These are phyloP conservation scores for Cerceris rybyensis DNA, from an alignment of 2,888 invertebrate genomes.

Conservation along the genomic window DNA sequence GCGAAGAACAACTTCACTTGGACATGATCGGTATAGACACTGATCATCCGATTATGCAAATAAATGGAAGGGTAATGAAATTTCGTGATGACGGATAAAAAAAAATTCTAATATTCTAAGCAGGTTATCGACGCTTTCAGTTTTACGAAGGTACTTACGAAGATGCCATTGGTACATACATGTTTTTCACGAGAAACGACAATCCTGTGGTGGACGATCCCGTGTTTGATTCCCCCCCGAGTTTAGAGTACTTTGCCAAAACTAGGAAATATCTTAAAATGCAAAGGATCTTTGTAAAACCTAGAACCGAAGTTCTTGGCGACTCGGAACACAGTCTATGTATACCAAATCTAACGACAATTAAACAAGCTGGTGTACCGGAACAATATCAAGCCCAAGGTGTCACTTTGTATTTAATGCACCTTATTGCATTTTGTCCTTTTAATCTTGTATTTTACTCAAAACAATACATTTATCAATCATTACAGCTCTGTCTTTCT, in stretches of 20 bases:
- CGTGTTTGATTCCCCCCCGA: conserved; percentile 83
- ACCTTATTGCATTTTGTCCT: background rate
- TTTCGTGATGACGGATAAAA: background rate
- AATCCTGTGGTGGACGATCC: conserved; percentile 78
- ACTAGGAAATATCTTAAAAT: conserved; percentile 87
- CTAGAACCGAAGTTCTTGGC: conserved; percentile 77
- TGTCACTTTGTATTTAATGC: conserved; percentile 28
- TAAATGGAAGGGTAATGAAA: conserved; percentile 85
- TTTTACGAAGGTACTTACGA: conserved; percentile 86
- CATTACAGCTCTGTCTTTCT: conserved; percentile 70
- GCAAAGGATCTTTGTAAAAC: conserved; percentile 86
- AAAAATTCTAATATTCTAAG: background rate
- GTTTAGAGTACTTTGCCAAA: conserved; percentile 85
- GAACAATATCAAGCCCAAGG: conserved; percentile 73
- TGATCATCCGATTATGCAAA: conserved; percentile 86
- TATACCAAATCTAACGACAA: conserved; percentile 70
- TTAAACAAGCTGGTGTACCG: conserved; percentile 74
- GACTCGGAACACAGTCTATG: conserved; percentile 73
- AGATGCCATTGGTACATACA: conserved; percentile 87
- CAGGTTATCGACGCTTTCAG: conserved; percentile 58
- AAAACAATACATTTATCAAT: background rate
- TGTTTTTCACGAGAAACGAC: conserved; percentile 88
- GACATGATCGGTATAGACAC: conserved; percentile 85
- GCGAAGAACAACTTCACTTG: conserved; percentile 83
- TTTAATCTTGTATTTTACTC: background rate